Evolutionary conservation across 1,140 invertebrate species (phyloP).

Genomic region (Lineus longissimus): DNA sequence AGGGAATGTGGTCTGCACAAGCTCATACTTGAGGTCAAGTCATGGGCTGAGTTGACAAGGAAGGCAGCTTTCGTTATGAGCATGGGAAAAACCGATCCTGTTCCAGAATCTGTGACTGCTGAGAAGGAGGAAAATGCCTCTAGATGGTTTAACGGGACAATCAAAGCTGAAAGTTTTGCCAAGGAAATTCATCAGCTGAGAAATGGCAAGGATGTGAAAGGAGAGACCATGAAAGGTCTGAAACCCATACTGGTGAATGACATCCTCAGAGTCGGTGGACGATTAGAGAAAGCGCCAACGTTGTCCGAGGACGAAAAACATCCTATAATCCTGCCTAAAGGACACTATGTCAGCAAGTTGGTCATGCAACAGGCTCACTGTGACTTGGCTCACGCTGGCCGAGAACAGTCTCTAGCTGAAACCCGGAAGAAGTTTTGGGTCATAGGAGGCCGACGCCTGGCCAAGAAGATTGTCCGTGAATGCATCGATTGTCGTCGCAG

Average conservation of each 20-base stretch:
- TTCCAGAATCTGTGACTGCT: too few species aligned
- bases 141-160: too few species aligned
- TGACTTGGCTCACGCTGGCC: neutral
- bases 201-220: too few species aligned
- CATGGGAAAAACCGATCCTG: too few species aligned
- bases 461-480: neutral
- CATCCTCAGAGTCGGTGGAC: neutral
- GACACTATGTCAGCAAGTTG: neutral
- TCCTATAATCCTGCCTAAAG: neutral
- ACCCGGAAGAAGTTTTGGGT: neutral
- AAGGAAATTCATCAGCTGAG: too few species aligned
- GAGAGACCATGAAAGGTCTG: too few species aligned
- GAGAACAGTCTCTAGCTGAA: neutral
- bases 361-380: neutral
- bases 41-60: too few species aligned
- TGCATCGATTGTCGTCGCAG: neutral
- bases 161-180: too few species aligned
- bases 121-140: too few species aligned
- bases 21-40: too few species aligned
- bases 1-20: too few species aligned
- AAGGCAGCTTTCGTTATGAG: too few species aligned
- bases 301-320: neutral
- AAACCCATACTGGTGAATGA: neutral
- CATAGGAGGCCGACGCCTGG: neutral
- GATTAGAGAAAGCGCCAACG: neutral